A percentile compares a stretch with the other conserved stretches of the same genome.
Evolutionary conservation across 2,113 vertebrate species (phyloP).

Genomic region (Microtus oregoni): DNA sequence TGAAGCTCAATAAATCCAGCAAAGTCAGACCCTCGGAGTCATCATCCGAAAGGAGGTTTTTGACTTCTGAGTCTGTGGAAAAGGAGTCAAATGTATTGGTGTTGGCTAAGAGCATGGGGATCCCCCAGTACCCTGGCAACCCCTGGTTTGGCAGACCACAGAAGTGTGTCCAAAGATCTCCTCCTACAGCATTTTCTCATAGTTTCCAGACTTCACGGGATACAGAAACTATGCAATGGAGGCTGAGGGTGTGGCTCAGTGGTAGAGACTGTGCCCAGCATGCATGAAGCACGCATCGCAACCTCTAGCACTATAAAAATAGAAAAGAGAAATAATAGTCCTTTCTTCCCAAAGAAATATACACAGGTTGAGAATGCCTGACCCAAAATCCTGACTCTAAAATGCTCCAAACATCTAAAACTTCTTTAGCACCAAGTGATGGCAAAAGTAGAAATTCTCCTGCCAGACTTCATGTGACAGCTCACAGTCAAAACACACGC

Average conservation of each 20-base stretch:
- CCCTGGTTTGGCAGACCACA: neutral
- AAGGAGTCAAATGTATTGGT: conserved; percentile 57
- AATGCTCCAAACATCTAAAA: neutral
- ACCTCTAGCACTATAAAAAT: neutral
- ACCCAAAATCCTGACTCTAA: neutral
- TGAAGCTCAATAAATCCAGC: conserved; percentile 97
- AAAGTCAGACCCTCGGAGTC: conserved; percentile 92
- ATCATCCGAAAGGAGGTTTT: conserved; percentile 93
- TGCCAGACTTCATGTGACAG: neutral
- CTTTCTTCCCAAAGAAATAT: neutral
- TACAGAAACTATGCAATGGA: neutral
- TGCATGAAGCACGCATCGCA: neutral
- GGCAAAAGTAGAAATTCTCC: neutral
- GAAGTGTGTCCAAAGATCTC: neutral
- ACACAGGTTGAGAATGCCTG: neutral
- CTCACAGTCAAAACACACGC: neutral
- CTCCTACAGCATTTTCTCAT: neutral
- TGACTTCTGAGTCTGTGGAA: conserved; percentile 90
- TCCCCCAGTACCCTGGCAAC: rapidly evolving
- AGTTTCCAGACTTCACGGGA: neutral
- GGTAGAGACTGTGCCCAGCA: neutral
- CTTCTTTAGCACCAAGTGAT: neutral
- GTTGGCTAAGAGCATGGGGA: neutral
- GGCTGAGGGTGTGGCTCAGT: neutral
- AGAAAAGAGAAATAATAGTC: neutral